Evolutionary conservation across 2,797 vertebrate genomes (phyloP).

Genomic region (Pangasius sanitwongsei): DNA sequence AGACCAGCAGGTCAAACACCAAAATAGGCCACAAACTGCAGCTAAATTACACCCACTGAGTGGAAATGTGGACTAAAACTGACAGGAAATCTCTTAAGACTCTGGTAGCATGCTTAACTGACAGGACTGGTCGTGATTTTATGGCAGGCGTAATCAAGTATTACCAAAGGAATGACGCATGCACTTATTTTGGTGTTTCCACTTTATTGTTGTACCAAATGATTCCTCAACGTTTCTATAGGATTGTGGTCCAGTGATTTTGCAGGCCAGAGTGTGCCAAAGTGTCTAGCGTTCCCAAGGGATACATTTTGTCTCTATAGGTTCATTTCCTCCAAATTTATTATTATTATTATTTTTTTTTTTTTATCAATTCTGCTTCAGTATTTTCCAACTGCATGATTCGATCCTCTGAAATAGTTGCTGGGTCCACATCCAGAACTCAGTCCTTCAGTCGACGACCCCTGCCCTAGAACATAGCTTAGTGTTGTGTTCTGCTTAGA

Average conservation of each 20-base stretch:
- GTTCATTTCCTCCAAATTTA: background rate
- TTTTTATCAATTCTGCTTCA: background rate
- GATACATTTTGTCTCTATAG: no score
- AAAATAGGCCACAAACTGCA: background rate
- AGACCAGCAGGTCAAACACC: background rate
- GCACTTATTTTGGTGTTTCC: background rate
- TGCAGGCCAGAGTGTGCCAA: background rate
- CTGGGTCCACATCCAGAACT: background rate
- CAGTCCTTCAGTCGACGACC: background rate
- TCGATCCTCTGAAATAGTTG: background rate
- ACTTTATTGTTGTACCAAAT: background rate
- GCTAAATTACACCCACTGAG: conserved; percentile 4
- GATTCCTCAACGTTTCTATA: background rate
- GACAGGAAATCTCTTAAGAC: background rate
- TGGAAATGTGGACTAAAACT: background rate
- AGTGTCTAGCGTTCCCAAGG: background rate
- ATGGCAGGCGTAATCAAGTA: background rate
- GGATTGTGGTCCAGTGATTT: background rate
- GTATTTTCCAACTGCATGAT: background rate
- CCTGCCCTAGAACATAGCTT: background rate
- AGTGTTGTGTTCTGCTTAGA: background rate
- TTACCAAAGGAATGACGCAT: background rate
- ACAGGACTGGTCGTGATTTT: background rate
- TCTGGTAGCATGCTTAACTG: background rate
- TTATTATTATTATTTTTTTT: background rate